Percentiles rank a stretch among this genome's conserved stretches.
Conservation (phyloP, 2,113 vertebrate species). For the Tonatia bakeri region DNA sequence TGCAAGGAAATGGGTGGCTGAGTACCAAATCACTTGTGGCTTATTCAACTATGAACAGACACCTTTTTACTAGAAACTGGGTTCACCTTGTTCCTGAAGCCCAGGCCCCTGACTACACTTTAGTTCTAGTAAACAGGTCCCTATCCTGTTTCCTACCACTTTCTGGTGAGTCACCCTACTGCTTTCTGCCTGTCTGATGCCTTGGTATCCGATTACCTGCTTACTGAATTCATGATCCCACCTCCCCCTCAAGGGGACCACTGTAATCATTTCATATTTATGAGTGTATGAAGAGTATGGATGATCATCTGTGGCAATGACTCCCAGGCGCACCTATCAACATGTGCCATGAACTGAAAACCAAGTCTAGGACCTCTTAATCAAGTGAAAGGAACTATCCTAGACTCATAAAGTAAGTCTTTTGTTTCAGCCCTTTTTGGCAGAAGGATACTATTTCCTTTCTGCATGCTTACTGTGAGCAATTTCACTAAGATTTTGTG, state of each 20-base stretch:
- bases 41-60: background rate
- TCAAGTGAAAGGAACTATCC: background rate
- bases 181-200: background rate
- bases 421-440: background rate
- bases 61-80: background rate
- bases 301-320: background rate
- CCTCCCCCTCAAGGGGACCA: background rate
- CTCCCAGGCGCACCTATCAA: background rate
- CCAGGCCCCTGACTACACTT: background rate
- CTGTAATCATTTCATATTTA: background rate
- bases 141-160: constrained; percentile 6
- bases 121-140: background rate
- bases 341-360: background rate
- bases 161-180: background rate
- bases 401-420: background rate
- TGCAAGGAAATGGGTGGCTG: background rate
- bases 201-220: background rate
- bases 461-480: background rate
- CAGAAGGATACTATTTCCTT: background rate
- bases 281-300: background rate
- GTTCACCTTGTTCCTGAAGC: background rate
- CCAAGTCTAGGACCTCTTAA: background rate
- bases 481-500: background rate
- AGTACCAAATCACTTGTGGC: background rate
- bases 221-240: background rate